A percentile compares a stretch with the other conserved stretches of the same genome.
Evolutionary conservation across 2,888 invertebrate species (phyloP).

Genomic region (Stegana nigrithorax): DNA sequence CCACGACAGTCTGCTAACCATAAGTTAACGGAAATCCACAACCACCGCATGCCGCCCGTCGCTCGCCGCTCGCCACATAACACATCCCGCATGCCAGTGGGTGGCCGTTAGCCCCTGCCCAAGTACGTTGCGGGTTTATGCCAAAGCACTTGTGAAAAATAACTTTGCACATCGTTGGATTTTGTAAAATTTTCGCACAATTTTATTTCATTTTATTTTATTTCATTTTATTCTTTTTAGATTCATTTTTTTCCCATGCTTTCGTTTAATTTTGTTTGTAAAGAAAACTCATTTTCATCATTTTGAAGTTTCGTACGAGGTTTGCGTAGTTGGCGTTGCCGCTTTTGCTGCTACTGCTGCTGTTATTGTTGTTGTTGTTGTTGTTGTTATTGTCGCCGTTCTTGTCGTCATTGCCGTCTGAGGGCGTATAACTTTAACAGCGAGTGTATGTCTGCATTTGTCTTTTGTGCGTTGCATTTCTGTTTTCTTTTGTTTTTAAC

Average conservation of each 20-base stretch:
- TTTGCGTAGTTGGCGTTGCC: neutral
- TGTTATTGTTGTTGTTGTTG: no score
- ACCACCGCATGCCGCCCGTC: no score
- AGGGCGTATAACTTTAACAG: neutral
- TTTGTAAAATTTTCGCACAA: constrained; percentile 20
- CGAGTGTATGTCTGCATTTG: neutral
- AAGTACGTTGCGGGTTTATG: no score
- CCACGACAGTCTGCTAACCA: constrained; percentile 17
- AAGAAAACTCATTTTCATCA: constrained; percentile 61
- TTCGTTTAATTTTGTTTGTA: constrained; percentile 60
- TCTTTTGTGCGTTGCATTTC: neutral
- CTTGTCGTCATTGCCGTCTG: neutral
- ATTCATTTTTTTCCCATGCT: constrained; percentile 46
- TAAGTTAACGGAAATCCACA: constrained; percentile 19
- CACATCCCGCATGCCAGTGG: no score
- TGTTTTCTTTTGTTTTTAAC: neutral
- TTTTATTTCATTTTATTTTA: neutral
- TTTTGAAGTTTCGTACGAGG: constrained; percentile 55
- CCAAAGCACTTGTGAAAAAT: constrained; percentile 24
- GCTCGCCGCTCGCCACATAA: no score
- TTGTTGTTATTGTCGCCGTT: neutral
- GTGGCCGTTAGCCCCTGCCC: no score
- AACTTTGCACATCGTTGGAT: constrained; percentile 27
- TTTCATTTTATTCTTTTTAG: constrained; percentile 35
- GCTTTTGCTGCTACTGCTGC: neutral